Percentiles rank a stretch among this genome's conserved stretches.
phyloP scores from a whole-genome alignment of 2,888 invertebrate species.

The Trissolcus brochymenae region DNA sequence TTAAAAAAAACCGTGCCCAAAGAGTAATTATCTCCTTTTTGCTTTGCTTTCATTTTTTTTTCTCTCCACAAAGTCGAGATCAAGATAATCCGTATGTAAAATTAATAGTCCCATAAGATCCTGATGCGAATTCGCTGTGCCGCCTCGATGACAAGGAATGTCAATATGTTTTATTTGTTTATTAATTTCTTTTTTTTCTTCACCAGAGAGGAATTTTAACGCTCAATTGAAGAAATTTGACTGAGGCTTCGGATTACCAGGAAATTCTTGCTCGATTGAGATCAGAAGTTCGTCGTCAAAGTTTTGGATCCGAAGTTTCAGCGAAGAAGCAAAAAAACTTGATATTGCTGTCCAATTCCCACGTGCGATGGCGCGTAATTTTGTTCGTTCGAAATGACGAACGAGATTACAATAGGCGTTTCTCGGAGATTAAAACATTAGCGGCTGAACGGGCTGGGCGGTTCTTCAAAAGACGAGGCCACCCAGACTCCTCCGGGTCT shows the following conservation, averaged over 20 bases:
- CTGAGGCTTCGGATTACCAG: too few relatives aligned
- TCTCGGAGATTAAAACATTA: conserved; percentile 54
- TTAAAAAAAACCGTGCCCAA: conserved; percentile 34
- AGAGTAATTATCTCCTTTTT: conserved; percentile 29
- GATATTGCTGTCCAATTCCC: conserved; percentile 10
- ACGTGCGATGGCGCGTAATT: conserved; percentile 23
- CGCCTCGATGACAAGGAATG: conserved; percentile 17
- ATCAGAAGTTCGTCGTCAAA: too few relatives aligned
- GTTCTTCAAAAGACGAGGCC: conserved; percentile 51
- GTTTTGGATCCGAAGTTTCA: too few relatives aligned
- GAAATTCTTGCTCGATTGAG: too few relatives aligned
- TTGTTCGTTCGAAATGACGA: conserved; percentile 43
- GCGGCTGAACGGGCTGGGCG: conserved; percentile 46
- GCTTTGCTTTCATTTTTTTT: conserved; percentile 19
- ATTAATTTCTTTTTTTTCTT: too few relatives aligned
- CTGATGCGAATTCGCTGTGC: conserved; percentile 21
- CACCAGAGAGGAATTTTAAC: too few relatives aligned
- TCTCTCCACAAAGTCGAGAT: conserved; percentile 8
- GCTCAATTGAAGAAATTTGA: too few relatives aligned
- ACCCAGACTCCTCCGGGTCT: conserved; percentile 43
- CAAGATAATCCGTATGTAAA: conserved; percentile 30
- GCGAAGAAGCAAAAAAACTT: too few relatives aligned
- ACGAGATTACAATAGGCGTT: conserved; percentile 56
- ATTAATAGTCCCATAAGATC: conserved; percentile 39
- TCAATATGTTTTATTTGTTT: conserved; percentile 6